phyloP scores from a whole-genome alignment of 2,797 vertebrate genomes.

The Percopsis omiscomaycus region DNA sequence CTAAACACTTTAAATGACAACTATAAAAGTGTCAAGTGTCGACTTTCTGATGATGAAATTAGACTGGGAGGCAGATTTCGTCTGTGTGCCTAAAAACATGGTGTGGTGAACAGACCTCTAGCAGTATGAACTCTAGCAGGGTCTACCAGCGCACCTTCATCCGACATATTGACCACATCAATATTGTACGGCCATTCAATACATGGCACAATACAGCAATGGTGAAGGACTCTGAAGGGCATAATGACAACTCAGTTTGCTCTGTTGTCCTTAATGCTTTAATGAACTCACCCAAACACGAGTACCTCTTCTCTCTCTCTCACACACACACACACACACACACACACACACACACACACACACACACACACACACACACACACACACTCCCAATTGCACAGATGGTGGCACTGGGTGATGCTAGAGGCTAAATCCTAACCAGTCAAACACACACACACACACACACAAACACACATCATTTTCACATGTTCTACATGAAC shows the following conservation, averaged over 20 bases:
- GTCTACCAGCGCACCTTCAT: too few relatives aligned
- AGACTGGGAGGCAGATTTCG: too few relatives aligned
- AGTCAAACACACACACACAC: slow-evolving; percentile 28
- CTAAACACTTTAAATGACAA: too few relatives aligned
- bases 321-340: slow-evolving; percentile 14
- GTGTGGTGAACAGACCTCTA: too few relatives aligned
- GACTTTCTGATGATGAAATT: too few relatives aligned
- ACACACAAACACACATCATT: slow-evolving; percentile 8
- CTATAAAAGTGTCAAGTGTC: too few relatives aligned
- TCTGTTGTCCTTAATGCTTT: neutral
- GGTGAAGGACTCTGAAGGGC: neutral
- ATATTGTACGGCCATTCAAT: too few relatives aligned
- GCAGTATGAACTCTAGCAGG: too few relatives aligned
- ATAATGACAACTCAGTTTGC: slow-evolving; percentile 4
- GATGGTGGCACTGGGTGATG: slow-evolving; percentile 64
- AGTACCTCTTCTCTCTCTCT: neutral
- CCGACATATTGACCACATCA: too few relatives aligned
- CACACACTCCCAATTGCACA: slow-evolving; percentile 40
- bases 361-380: slow-evolving; percentile 19
- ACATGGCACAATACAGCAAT: too few relatives aligned
- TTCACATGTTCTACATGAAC: neutral
- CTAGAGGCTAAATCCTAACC: slow-evolving; percentile 45
- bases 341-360: slow-evolving; percentile 1
- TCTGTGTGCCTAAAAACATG: too few relatives aligned
- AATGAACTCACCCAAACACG: slow-evolving; percentile 7